Evolutionary conservation across 2,797 vertebrate species (phyloP).

Genomic region (Enteromius anoplus): DNA sequence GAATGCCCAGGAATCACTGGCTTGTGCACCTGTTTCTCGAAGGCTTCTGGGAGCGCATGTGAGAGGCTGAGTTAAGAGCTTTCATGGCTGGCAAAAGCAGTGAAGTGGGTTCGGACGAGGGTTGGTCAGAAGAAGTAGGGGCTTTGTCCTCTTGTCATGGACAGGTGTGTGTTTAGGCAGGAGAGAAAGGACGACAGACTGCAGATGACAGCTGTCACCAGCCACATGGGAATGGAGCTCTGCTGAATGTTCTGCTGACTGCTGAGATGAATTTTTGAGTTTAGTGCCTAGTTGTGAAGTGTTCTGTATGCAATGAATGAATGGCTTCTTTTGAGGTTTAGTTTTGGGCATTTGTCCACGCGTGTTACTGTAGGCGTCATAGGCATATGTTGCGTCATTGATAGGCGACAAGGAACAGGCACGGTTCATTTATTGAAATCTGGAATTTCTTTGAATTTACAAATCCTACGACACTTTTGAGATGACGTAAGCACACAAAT

Average conservation of each 20-base stretch:
- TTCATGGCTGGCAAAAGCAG: constrained; percentile 33
- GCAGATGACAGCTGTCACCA: constrained; percentile 39
- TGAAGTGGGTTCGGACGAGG: constrained; percentile 14
- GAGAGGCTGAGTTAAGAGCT: constrained; percentile 18
- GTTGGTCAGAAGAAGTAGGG: constrained; percentile 36
- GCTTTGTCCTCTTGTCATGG: constrained; percentile 40
- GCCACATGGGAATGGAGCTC: not conserved
- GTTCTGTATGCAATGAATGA: not conserved
- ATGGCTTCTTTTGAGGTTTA: not conserved
- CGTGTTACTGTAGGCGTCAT: no score
- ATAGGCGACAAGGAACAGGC: no score
- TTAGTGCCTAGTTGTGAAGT: not conserved
- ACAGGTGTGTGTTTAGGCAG: constrained; percentile 28
- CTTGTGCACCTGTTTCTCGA: not conserved
- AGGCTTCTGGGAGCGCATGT: not conserved
- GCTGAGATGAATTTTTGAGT: not conserved
- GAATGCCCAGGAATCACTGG: not conserved
- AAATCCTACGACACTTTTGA: no score
- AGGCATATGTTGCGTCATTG: no score
- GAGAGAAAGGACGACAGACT: constrained; percentile 23
- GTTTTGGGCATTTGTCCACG: not conserved
- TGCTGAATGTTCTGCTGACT: not conserved
- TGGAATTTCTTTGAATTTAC: no score
- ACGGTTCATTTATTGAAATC: no score
- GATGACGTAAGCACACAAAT: no score